These are phyloP conservation scores for Pseudachorutes palmiensis DNA, from an alignment of 1,140 invertebrate genomes.

Conservation along the genomic window DNA sequence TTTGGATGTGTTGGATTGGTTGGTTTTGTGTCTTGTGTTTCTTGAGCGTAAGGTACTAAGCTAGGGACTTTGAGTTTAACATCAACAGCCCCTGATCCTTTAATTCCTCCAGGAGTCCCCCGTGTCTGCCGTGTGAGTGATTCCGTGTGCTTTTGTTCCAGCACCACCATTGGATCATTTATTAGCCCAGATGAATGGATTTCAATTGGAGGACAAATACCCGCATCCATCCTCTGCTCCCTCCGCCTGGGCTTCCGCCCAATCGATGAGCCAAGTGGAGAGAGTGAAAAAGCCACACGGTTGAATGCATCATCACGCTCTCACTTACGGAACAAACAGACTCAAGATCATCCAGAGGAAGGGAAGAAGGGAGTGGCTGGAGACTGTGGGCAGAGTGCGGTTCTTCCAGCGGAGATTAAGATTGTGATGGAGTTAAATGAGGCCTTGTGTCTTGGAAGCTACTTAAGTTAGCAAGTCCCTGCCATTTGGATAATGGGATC, in stretches of 20 bases:
- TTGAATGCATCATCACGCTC: conserved; percentile 15
- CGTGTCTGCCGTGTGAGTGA: neutral
- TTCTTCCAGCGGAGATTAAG: conserved; percentile 9
- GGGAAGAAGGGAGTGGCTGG: conserved; percentile 2
- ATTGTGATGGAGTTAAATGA: neutral
- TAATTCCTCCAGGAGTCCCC: neutral
- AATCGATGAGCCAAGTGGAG: neutral
- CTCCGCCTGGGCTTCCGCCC: neutral
- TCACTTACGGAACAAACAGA: conserved; percentile 5
- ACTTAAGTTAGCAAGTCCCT: conserved; percentile 13
- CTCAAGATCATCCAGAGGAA: neutral
- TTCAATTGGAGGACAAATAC: neutral
- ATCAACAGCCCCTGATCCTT: neutral
- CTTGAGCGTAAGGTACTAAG: neutral
- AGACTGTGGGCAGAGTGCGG: too few species aligned
- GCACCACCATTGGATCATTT: neutral
- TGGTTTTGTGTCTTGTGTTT: too few species aligned
- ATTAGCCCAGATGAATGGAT: neutral
- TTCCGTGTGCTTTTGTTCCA: neutral
- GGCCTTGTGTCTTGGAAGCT: neutral
- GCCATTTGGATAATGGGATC: conserved; percentile 12
- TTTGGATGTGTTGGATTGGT: too few species aligned
- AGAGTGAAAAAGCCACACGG: conserved; percentile 19
- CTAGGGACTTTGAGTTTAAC: neutral
- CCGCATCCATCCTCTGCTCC: neutral